phyloP scores from a whole-genome alignment of 2,797 vertebrate genomes.

The Sebastes dallii region DNA sequence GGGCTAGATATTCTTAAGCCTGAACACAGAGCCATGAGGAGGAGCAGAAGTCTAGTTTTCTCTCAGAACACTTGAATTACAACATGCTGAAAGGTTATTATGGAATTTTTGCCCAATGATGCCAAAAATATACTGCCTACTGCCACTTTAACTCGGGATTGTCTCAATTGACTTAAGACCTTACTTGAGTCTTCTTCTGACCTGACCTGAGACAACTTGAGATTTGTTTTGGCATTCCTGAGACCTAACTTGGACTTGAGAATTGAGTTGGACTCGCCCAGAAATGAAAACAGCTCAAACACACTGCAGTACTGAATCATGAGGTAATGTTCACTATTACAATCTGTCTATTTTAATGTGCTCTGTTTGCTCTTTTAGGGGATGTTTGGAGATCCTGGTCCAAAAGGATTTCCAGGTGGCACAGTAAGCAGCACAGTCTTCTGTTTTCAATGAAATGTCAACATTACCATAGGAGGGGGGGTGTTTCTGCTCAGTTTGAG shows the following conservation, averaged over 20 bases:
- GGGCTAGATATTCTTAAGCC: too few relatives aligned
- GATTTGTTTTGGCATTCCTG: neutral
- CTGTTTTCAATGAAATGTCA: neutral
- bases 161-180: neutral
- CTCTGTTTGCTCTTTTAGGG: constrained; percentile 72
- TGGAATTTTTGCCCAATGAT: too few relatives aligned
- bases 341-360: neutral
- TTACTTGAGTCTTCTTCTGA: neutral
- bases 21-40: too few relatives aligned
- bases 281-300: neutral
- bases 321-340: neutral
- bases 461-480: neutral
- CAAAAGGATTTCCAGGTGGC: constrained; percentile 74
- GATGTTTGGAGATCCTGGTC: constrained; percentile 73
- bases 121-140: too few relatives aligned
- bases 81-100: too few relatives aligned
- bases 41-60: too few relatives aligned
- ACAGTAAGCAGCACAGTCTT: constrained; percentile 70
- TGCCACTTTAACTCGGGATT: too few relatives aligned
- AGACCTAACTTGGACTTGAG: neutral
- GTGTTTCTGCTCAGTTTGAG: neutral
- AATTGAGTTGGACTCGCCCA: neutral
- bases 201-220: neutral
- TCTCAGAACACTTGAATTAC: too few relatives aligned
- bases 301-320: neutral